phyloP scores from a whole-genome alignment of 2,888 invertebrate species.

The Macaria liturata region DNA sequence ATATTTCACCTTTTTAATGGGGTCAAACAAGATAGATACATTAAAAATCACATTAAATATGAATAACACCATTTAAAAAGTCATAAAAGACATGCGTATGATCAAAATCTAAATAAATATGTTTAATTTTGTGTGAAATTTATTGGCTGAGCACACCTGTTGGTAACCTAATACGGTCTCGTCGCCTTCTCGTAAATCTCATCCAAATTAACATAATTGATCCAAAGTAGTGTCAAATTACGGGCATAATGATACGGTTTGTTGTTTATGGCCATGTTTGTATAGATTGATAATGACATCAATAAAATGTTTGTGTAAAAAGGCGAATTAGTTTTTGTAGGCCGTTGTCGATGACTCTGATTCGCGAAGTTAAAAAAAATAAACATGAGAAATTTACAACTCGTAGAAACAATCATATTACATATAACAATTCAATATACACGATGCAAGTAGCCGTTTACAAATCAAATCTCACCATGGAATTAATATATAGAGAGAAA shows the following conservation, averaged over 20 bases:
- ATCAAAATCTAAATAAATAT: slow-evolving; percentile 25
- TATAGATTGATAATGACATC: slow-evolving; percentile 4
- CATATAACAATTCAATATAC: too few species aligned
- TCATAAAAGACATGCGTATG: slow-evolving; percentile 26
- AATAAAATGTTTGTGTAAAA: slow-evolving; percentile 3
- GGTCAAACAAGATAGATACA: slow-evolving; percentile 10
- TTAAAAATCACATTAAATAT: slow-evolving; percentile 14
- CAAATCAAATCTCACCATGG: too few species aligned
- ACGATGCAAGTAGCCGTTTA: too few species aligned
- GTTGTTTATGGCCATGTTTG: slow-evolving; percentile 7
- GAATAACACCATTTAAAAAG: slow-evolving; percentile 24
- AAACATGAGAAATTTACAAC: too few species aligned
- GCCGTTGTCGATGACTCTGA: too few species aligned
- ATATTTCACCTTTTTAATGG: slow-evolving; percentile 10
- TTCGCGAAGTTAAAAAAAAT: too few species aligned
- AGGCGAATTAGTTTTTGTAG: too few species aligned
- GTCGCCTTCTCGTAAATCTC: slow-evolving; percentile 17
- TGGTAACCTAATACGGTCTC: slow-evolving; percentile 24
- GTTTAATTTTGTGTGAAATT: slow-evolving; percentile 26
- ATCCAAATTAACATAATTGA: slow-evolving; percentile 14
- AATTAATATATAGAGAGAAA: too few species aligned
- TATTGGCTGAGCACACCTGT: slow-evolving; percentile 38
- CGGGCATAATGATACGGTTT: slow-evolving; percentile 7
- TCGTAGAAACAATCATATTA: too few species aligned
- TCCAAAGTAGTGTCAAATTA: slow-evolving; percentile 26